Evolutionary conservation across 1,140 invertebrate genomes (phyloP).

Genomic region (Geopemphigus sp.): DNA sequence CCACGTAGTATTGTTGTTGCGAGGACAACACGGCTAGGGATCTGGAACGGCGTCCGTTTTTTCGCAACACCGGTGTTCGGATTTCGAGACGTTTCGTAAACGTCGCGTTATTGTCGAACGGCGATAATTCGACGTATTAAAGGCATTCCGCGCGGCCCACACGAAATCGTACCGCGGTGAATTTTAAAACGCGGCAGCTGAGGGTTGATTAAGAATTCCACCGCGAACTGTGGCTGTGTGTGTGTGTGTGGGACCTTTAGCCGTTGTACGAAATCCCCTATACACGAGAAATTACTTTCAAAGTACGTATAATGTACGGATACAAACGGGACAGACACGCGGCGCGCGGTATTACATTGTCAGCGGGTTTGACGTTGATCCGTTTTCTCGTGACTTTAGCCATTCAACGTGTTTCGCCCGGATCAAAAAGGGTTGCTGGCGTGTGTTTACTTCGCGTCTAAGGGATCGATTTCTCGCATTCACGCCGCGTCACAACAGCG

Average conservation of each 20-base stretch:
- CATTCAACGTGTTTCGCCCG: slow-evolving; percentile 14
- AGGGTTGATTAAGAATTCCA: slow-evolving; percentile 30
- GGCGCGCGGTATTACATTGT: slow-evolving; percentile 20
- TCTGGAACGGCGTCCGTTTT: too few relatives aligned
- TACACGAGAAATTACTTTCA: slow-evolving; percentile 22
- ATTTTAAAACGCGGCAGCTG: slow-evolving; percentile 28
- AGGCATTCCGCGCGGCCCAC: too few relatives aligned
- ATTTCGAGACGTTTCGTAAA: too few relatives aligned
- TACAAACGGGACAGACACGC: slow-evolving; percentile 19
- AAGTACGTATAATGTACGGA: not conserved
- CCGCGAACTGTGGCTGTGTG: not conserved
- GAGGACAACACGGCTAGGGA: too few relatives aligned
- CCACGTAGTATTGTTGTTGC: too few relatives aligned
- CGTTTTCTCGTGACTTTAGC: slow-evolving; percentile 43
- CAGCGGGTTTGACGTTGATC: slow-evolving; percentile 39
- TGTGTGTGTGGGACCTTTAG: not conserved
- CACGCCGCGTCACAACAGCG: slow-evolving; percentile 7
- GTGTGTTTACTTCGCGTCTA: slow-evolving; percentile 3
- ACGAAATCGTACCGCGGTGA: not conserved
- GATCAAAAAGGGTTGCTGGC: slow-evolving; percentile 37
- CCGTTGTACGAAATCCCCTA: not conserved
- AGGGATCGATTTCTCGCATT: slow-evolving; percentile 39
- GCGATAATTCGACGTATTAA: too few relatives aligned
- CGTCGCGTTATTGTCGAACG: too few relatives aligned
- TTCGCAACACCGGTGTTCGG: too few relatives aligned